Conservation (phyloP, 1,140 invertebrate species). For the Lethrus apterus region DNA sequence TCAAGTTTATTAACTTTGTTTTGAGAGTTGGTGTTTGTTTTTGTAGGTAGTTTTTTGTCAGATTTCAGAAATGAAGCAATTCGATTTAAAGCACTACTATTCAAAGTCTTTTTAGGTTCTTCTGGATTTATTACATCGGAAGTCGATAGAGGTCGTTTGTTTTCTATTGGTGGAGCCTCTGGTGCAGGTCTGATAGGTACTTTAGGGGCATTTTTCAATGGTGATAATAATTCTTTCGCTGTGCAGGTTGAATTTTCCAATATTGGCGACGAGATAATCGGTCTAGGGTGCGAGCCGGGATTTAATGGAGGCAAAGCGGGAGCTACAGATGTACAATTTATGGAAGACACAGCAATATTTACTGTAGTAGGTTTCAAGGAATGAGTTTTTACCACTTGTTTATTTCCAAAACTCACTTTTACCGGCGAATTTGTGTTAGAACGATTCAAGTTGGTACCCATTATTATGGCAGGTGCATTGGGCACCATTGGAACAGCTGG, state of each 20-base stretch:
- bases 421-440: constrained; percentile 25
- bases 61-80: constrained; percentile 69
- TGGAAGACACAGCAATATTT: constrained; percentile 36
- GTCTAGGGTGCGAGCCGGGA: constrained; percentile 52
- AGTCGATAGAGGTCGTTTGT: constrained; percentile 42
- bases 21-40: constrained; percentile 46
- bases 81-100: constrained; percentile 57
- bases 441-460: constrained; percentile 33
- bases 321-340: constrained; percentile 42
- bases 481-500: constrained; percentile 44
- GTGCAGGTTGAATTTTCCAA: constrained; percentile 70
- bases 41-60: constrained; percentile 45
- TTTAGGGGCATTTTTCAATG: constrained; percentile 45
- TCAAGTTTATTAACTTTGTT: constrained; percentile 60
- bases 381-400: constrained; percentile 27
- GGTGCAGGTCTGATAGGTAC: constrained; percentile 50
- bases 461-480: constrained; percentile 39
- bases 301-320: constrained; percentile 53
- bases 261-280: constrained; percentile 71
- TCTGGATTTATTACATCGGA: constrained; percentile 39
- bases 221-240: constrained; percentile 60
- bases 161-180: constrained; percentile 39
- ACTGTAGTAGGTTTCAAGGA: constrained; percentile 17
- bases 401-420: constrained; percentile 28
- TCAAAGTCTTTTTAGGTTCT: constrained; percentile 33